Evolutionary conservation across 2,888 invertebrate species (phyloP), one percentile per base, ranked within the genome.

Genomic region (Lingula anatina): DNA sequence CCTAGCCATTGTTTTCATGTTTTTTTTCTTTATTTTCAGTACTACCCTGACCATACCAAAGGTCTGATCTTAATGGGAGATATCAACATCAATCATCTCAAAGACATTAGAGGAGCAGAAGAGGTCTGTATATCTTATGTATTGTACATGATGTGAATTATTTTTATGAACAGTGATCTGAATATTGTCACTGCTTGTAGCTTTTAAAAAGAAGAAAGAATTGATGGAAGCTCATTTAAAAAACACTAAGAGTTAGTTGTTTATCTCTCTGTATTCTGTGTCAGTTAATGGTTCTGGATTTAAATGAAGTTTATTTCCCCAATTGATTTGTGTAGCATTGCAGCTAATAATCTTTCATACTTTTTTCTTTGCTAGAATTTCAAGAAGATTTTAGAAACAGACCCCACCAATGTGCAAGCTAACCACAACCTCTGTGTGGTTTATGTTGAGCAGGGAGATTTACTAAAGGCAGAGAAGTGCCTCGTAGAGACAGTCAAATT

Each of bases 341-440:
- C n/a, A n/a, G n/a, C 24, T 42, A 42, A 42, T 1, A 20, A 24
- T 43, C n/a, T 44, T 3, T 45, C 15, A 12, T 12, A 31, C 31
- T 49, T 45, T 44, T 43, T 50, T 50, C 40, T 46, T 53, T 81
- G 81, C 18, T 81, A 90, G 87, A 94, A 94, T 73, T 96, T 96
- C 79, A 85, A 86, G 47, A 85, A 86, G 56, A 94, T 96, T 61
- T 78, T 95, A 15, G 86, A 87, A 63, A 77, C 90, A 56, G 94
- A 96, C 64, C 88, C 94, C 0, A 85, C 86, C 61, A 93, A 95
- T 75, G 89, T 92, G 55, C 95, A 95, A 79, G 95, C 93, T 0
- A 81, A 90, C 39, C 96, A 96, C 81, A 96, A 96, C 78, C 81
- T 96, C 24, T 96, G 96, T 78, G 96, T 96, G 5, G 94, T 96